Conservation (phyloP, 2,888 invertebrate species). For the Cheilosia vulpina region DNA sequence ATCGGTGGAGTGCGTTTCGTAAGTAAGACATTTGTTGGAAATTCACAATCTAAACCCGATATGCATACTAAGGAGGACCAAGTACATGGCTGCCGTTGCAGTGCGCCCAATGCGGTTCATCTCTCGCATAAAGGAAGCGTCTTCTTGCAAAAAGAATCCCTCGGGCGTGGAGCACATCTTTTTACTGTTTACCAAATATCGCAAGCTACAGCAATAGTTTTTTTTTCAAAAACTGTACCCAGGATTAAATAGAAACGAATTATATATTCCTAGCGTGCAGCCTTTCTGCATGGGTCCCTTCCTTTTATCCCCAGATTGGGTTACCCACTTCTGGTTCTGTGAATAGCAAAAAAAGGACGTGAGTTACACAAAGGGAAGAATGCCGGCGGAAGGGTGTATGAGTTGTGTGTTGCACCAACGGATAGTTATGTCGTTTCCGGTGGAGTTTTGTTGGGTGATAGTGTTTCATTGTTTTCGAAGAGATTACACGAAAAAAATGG, state of each 20-base stretch:
- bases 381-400: constrained; percentile 31
- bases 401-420: constrained; percentile 11
- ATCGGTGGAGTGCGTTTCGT: not conserved
- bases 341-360: constrained; percentile 14
- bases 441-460: constrained; percentile 47
- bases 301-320: constrained; percentile 49
- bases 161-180: constrained; percentile 31
- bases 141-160: constrained; percentile 18
- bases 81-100: constrained; percentile 52
- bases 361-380: constrained; percentile 6
- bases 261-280: constrained; percentile 66
- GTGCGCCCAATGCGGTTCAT: constrained; percentile 57
- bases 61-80: constrained; percentile 61
- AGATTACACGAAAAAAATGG: constrained; percentile 50
- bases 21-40: constrained; percentile 19
- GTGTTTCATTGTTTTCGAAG: constrained; percentile 48
- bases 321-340: constrained; percentile 33
- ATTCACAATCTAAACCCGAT: constrained; percentile 40
- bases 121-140: constrained; percentile 37
- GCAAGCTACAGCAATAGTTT: constrained; percentile 32
- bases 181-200: constrained; percentile 59
- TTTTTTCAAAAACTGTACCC: constrained; percentile 29
- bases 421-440: constrained; percentile 37
- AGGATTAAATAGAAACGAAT: constrained; percentile 69
- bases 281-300: constrained; percentile 57